Evolutionary conservation across 2,797 vertebrate species (phyloP).

Genomic region (Pyrocephalus nanus): DNA sequence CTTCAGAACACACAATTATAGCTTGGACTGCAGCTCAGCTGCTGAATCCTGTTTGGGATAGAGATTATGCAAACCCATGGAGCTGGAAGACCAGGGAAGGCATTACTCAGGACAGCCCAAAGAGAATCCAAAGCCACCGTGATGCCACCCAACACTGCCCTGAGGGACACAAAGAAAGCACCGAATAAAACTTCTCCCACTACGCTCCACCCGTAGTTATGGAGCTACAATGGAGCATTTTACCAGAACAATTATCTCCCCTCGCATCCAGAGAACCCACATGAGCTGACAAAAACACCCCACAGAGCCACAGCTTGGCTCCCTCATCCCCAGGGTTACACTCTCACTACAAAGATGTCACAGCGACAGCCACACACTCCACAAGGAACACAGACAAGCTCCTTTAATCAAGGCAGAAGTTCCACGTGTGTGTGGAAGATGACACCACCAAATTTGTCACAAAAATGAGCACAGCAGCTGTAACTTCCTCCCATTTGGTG

Average conservation of each 20-base stretch:
- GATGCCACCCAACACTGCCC: not conserved
- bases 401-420: not conserved
- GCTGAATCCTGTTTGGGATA: not conserved
- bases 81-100: not conserved
- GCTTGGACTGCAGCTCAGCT: not conserved
- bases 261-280: not conserved
- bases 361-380: not conserved
- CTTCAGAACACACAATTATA: not conserved
- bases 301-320: not conserved
- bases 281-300: not conserved
- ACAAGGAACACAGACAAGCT: accelerated
- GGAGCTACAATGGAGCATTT: not conserved
- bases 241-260: not conserved
- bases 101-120: not conserved
- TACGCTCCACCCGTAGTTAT: accelerated
- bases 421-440: accelerated
- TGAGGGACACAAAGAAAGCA: not conserved
- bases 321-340: not conserved
- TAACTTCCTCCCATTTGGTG: no score
- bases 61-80: not conserved
- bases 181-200: not conserved
- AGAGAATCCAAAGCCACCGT: accelerated
- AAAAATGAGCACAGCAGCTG: not conserved
- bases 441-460: not conserved
- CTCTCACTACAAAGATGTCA: not conserved